Evolutionary conservation across 2,888 invertebrate genomes (phyloP), one percentile per base, ranked within the genome.

Genomic region (Malthinus seriepunctatus): DNA sequence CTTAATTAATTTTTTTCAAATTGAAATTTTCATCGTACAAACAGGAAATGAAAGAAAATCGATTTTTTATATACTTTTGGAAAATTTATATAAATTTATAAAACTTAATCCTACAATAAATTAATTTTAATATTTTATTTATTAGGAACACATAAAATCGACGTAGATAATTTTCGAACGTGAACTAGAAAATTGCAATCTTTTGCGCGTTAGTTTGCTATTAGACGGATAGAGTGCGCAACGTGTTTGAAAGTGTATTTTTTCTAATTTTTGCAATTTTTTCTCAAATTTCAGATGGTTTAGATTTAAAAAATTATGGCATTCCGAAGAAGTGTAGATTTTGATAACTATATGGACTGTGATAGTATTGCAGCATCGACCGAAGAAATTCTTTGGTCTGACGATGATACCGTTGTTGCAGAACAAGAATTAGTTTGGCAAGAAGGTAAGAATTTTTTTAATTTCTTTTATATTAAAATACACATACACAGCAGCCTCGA

Each of bases 301-400:
- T 42, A 23, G 5, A 23, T 23, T 23, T 23, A 5, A 23, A 23
- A 23, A 23, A 23, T 23, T 3, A 51, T 33, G 15, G 31, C 39
- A 14, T 55, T 39, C 32, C 55, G 55, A 5, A 23, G 51, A 37
- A 78, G 77, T 62, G 66, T 78, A 50, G 77, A 78, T 63, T 76
- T 78, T 60, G 78, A 78, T 63, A 69, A 66, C 33, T 70, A 75
- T 51, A 73, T 76, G 72, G 78, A 78, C 53, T 78, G 78, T 65
- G 72, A 72, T 14, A 78, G 76, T 63, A 69, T 78, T 42, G 77
- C 78, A 11, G 77, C 78, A 2, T 78, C 78, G 7, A 79, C 77
- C 2, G 78, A 79, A 57, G 78, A 79, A 60, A 79, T 79, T 62
- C 69, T 79, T 44, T 79, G 78, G 78, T 78, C 78, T 1, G 79